Evolutionary conservation across 1,140 invertebrate species (phyloP).

Genomic region (Drosophila funebris): DNA sequence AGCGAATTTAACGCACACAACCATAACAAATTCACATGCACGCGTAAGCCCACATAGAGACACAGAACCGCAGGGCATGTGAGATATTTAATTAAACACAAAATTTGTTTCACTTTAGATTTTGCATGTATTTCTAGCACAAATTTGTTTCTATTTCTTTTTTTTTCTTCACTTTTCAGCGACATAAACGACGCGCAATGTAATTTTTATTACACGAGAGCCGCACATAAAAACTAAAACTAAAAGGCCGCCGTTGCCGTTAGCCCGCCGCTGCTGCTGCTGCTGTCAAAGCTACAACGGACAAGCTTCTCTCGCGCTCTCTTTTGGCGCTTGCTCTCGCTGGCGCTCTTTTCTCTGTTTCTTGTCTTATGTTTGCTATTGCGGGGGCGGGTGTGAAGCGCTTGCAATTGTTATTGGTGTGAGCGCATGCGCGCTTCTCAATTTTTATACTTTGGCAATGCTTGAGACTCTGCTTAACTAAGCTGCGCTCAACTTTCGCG

Average conservation of each 20-base stretch:
- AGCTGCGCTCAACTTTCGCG: slow-evolving; percentile 73
- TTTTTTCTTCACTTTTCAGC: slow-evolving; percentile 61
- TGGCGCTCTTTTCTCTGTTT: slow-evolving; percentile 5
- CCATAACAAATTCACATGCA: slow-evolving; percentile 10
- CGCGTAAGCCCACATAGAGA: background rate
- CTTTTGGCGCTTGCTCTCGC: slow-evolving; percentile 27
- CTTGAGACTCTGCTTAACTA: slow-evolving; percentile 41
- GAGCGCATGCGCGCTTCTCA: slow-evolving; percentile 49
- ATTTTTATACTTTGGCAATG: slow-evolving; percentile 55
- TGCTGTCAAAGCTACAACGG: slow-evolving; percentile 14
- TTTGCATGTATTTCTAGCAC: slow-evolving; percentile 44
- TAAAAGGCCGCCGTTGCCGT: slow-evolving; percentile 60
- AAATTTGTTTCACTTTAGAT: slow-evolving; percentile 24
- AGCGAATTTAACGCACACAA: slow-evolving; percentile 27
- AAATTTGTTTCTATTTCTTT: slow-evolving; percentile 50
- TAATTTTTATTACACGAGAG: slow-evolving; percentile 76
- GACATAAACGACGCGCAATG: slow-evolving; percentile 63
- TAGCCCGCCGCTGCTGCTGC: slow-evolving; percentile 41
- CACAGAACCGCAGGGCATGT: slow-evolving; percentile 5
- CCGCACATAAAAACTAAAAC: slow-evolving; percentile 67
- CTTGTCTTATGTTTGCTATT: slow-evolving; percentile 12
- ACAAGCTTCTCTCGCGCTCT: slow-evolving; percentile 17
- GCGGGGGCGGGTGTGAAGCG: slow-evolving; percentile 26
- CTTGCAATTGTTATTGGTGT: slow-evolving; percentile 45
- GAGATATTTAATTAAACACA: slow-evolving; percentile 34